These are phyloP conservation scores for Otolemur crassicaudatus DNA, from an alignment of 2,797 vertebrate species.

Conservation along the genomic window DNA sequence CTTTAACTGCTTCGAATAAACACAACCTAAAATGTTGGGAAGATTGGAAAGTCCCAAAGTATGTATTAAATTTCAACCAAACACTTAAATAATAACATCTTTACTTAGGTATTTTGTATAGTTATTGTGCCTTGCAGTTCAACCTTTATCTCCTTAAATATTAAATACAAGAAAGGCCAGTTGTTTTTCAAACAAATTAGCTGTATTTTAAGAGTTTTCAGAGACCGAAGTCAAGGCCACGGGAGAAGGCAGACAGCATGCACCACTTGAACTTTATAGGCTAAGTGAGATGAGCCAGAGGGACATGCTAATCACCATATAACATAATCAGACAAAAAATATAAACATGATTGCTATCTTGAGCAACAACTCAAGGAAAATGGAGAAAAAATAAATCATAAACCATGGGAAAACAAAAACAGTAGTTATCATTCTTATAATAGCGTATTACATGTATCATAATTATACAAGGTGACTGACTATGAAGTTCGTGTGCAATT, in stretches of 20 bases:
- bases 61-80: background rate
- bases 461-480: background rate
- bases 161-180: constrained; percentile 61
- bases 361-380: constrained; percentile 24
- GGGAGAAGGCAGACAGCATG: constrained; percentile 18
- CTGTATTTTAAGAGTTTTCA: constrained; percentile 74
- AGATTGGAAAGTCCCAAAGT: background rate
- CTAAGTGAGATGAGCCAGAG: constrained; percentile 72
- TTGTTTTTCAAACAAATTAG: constrained; percentile 75
- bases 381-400: background rate
- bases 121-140: constrained; percentile 70
- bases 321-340: background rate
- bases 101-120: constrained; percentile 49
- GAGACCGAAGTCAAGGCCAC: constrained; percentile 59
- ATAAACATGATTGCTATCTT: background rate
- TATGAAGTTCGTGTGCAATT: too few relatives aligned
- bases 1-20: background rate
- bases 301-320: background rate
- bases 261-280: accelerated
- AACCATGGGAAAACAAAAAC: background rate
- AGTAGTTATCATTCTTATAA: background rate
- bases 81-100: background rate
- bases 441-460: background rate
- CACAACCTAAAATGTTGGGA: background rate
- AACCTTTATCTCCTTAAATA: constrained; percentile 76